Evolutionary conservation across 2,797 vertebrate species (phyloP), one percentile per base, ranked within the genome.

Genomic region (Choloepus didactylus): DNA sequence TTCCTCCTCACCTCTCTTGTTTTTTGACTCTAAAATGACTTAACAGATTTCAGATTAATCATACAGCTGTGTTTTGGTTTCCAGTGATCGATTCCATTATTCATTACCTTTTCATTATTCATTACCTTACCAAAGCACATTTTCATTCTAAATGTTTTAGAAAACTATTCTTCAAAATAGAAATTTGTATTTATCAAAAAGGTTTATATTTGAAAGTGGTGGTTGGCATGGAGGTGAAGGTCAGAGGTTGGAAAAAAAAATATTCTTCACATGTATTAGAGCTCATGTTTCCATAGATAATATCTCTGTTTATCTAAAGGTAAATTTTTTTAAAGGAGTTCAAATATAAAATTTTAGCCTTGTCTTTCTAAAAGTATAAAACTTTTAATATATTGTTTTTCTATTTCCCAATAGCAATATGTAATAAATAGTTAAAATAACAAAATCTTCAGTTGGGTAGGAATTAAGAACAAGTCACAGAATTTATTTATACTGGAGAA

Each of bases 1-100:
- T 85, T 87, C 41, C n/a, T 76, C 64, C 8, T 54, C 38, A 56
- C 62, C 16, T 77, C 60, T 6, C 38, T 49, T 79, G 10, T 9
- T 64, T 94, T 97, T 96, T 96, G 72, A 91, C 9, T 4, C 16
- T 96, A 94, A 97, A 51, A 64, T 56, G 46, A 38, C n/a, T 97
- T 95, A 35, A 49, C 1, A 73, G 76, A 83, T 94, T 76, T 76
- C 76, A 96, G 93, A 89, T 89, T 62, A 96, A 96, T 95, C 31
- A 41, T 93, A 0, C 54, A 97, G 67, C 69, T 94, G 8, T 79
- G 64, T 89, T 97, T 93, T 92, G 18, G 2, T 92, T 75, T 91
- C 67, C 70, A 35, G 35, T 35, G 35, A 14, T 89, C n/a, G 38
- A 3, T 79, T 79, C 64, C 15, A 38, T 89, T 54, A 54, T 54